Evolutionary conservation across 2,888 invertebrate species (phyloP).

Genomic region (Dendrolimus houi): DNA sequence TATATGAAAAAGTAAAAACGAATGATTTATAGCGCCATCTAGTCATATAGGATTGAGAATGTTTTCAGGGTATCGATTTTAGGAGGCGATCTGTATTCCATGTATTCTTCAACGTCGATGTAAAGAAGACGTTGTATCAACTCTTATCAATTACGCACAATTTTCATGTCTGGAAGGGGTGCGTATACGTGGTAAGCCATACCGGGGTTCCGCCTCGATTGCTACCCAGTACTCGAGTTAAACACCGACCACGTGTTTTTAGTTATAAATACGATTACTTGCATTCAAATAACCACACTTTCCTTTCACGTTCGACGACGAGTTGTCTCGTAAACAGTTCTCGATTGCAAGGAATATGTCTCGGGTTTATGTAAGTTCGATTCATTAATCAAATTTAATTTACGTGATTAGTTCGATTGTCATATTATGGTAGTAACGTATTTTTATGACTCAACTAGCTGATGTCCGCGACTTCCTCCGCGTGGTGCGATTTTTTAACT

Average conservation of each 20-base stretch:
- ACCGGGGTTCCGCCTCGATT: constrained; percentile 31
- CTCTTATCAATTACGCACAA: not conserved
- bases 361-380: constrained; percentile 42
- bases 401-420: not conserved
- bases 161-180: constrained; percentile 2
- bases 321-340: constrained; percentile 11
- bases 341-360: constrained; percentile 31
- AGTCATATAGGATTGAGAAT: too few species aligned
- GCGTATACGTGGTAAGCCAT: constrained; percentile 8
- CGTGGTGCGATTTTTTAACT: too few species aligned
- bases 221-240: not conserved
- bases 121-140: not conserved
- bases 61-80: too few species aligned
- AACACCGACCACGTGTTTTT: not conserved
- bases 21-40: too few species aligned
- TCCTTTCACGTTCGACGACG: constrained; percentile 28
- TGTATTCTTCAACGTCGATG: too few species aligned
- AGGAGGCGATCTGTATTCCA: too few species aligned
- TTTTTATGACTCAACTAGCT: not conserved
- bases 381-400: not conserved
- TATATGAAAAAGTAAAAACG: too few species aligned
- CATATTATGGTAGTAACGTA: not conserved
- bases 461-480: too few species aligned
- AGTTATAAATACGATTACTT: constrained; percentile 47
- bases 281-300: constrained; percentile 34